Evolutionary conservation across 2,113 vertebrate species (phyloP).

Genomic region (Papio anubis): DNA sequence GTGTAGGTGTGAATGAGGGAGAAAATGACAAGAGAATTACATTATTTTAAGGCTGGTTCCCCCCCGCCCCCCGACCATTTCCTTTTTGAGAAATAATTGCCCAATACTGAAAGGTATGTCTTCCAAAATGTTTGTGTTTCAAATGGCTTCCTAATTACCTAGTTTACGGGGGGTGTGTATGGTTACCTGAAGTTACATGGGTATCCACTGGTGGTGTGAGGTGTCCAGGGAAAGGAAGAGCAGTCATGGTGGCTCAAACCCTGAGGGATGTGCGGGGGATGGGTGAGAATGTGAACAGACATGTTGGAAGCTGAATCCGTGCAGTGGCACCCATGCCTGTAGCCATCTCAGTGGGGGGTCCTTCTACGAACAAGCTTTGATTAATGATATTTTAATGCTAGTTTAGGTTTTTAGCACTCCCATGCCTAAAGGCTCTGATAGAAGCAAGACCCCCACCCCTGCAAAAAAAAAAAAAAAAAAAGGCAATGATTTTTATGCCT

Average conservation of each 20-base stretch:
- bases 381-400: constrained; percentile 41
- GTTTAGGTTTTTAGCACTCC: constrained; percentile 31
- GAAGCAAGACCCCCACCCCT: background rate
- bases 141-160: background rate
- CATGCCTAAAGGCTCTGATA: constrained; percentile 13
- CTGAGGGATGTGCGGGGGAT: background rate
- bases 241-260: background rate
- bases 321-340: background rate
- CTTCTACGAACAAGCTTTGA: constrained; percentile 30
- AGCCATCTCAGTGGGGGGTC: background rate
- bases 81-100: background rate
- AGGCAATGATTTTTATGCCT: background rate
- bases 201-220: background rate
- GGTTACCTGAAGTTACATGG: background rate
- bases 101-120: background rate
- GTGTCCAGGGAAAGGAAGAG: background rate
- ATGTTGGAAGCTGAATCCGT: background rate
- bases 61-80: background rate
- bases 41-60: background rate
- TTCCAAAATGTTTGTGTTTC: constrained; percentile 10
- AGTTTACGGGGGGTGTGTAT: too few species aligned
- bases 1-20: background rate
- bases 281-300: background rate
- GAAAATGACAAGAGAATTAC: too few species aligned
- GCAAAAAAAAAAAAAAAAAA: background rate